Percentiles rank a stretch among this genome's conserved stretches.
Evolutionary conservation across 2,113 vertebrate species (phyloP).

Genomic region (Promerops cafer): DNA sequence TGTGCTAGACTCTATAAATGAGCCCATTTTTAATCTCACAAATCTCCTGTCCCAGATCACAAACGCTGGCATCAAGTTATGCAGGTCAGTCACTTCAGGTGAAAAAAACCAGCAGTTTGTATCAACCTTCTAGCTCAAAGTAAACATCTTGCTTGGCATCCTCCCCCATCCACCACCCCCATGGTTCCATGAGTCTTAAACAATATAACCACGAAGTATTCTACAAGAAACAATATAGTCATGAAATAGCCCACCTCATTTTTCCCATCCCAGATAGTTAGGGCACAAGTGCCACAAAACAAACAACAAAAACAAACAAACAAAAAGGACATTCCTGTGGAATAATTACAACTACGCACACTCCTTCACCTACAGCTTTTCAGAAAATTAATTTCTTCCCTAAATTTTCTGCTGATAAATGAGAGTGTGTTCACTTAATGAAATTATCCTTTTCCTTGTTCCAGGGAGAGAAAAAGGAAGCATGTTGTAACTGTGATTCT

Average conservation of each 20-base stretch:
- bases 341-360: not conserved
- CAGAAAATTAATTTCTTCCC: not conserved
- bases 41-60: not conserved
- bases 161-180: not conserved
- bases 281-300: not conserved
- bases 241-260: not conserved
- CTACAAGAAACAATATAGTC: not conserved
- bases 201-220: not conserved
- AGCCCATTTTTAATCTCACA: not conserved
- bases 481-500: fast-evolving
- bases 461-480: not conserved
- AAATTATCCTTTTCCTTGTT: not conserved
- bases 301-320: not conserved
- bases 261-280: not conserved
- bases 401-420: not conserved
- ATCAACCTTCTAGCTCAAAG: not conserved
- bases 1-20: not conserved
- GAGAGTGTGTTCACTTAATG: not conserved
- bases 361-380: not conserved
- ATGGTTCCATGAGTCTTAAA: not conserved
- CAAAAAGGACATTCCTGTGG: fast-evolving
- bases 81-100: not conserved
- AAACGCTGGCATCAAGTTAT: not conserved
- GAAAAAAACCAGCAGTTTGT: not conserved
- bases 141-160: not conserved